These are phyloP conservation scores for Falco biarmicus DNA, from an alignment of 2,797 vertebrate species.

Conservation along the genomic window DNA sequence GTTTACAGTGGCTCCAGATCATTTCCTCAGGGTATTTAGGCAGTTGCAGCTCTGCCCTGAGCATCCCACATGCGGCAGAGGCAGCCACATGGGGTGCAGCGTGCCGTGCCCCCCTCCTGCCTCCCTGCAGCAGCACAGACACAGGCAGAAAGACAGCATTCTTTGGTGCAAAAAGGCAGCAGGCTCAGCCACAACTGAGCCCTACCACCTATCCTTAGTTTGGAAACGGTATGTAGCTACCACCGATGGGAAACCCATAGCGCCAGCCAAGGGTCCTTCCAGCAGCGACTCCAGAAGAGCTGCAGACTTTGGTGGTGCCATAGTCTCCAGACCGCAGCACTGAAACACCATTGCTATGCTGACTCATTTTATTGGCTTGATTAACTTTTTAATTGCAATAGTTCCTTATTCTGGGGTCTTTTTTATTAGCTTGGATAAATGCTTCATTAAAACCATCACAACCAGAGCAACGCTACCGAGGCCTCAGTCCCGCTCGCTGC, in stretches of 20 bases:
- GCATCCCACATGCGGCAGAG: neutral
- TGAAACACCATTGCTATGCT: neutral
- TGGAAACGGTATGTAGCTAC: neutral
- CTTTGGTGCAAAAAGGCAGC: neutral
- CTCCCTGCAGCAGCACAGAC: neutral
- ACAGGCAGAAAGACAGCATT: neutral
- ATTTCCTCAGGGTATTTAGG: neutral
- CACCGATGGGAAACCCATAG: neutral
- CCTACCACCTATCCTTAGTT: neutral
- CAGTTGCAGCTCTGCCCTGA: neutral
- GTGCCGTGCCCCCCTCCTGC: neutral
- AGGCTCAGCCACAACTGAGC: neutral
- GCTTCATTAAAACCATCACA: neutral
- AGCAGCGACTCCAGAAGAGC: neutral
- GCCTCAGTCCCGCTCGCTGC: neutral
- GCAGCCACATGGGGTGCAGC: neutral
- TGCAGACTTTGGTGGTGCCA: neutral
- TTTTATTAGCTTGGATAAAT: neutral
- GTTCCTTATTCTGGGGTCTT: neutral
- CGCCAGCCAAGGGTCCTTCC: accelerated
- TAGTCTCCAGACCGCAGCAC: neutral
- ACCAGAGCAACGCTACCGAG: neutral
- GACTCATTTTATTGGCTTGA: neutral
- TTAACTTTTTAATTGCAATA: neutral
- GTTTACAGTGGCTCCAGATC: neutral